Conservation (phyloP, 2,113 vertebrate genomes). For the Scortum barcoo region DNA sequence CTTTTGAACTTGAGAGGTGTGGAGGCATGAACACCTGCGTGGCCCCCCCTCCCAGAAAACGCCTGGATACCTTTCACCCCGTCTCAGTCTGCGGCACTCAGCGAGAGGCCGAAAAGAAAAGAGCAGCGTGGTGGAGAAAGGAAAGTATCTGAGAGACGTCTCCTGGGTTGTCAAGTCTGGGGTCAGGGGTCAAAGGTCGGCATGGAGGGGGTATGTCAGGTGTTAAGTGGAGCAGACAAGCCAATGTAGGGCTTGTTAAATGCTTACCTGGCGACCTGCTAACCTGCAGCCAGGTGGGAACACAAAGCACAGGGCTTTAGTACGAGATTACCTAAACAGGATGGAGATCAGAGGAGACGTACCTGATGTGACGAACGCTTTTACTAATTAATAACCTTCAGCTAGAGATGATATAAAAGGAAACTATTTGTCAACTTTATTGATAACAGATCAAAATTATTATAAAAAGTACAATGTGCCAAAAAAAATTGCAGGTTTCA, state of each 20-base stretch:
- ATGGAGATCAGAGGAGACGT: constrained; percentile 61
- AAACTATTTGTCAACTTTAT: background rate
- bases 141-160: constrained; percentile 79
- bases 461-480: background rate
- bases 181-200: constrained; percentile 82
- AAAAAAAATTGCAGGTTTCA: background rate
- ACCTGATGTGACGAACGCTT: constrained; percentile 34
- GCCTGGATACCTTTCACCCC: constrained; percentile 82
- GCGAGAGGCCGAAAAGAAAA: constrained; percentile 76
- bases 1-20: constrained; percentile 87
- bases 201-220: constrained; percentile 83
- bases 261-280: constrained; percentile 76
- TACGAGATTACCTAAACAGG: constrained; percentile 69
- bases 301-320: constrained; percentile 73
- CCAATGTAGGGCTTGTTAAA: constrained; percentile 74
- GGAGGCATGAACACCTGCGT: constrained; percentile 86
- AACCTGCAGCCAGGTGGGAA: constrained; percentile 82
- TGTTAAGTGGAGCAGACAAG: constrained; percentile 87
- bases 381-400: background rate
- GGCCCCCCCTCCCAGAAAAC: constrained; percentile 40
- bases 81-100: constrained; percentile 80
- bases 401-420: background rate
- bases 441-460: background rate
- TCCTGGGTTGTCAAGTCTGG: constrained; percentile 76
- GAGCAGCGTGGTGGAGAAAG: constrained; percentile 58